Percentiles rank a stretch among this genome's conserved stretches.
Conservation (phyloP, 2,113 vertebrate genomes). For the Calonectris borealis region DNA sequence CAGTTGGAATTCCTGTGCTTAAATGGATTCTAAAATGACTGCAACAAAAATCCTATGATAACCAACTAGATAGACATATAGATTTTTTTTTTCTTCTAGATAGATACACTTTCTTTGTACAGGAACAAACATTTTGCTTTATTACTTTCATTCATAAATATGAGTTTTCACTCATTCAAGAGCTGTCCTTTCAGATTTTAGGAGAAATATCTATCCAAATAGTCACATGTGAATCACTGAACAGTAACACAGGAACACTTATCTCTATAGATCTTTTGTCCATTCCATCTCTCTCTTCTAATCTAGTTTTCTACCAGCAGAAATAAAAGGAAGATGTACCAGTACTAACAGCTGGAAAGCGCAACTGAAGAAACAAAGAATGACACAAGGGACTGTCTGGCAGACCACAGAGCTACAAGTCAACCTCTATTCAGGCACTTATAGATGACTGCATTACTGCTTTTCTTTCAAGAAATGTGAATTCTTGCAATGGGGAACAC, state of each 20-base stretch:
- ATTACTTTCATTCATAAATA: background rate
- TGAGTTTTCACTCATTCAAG: background rate
- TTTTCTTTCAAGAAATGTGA: background rate
- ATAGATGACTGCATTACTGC: background rate
- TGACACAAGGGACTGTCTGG: background rate
- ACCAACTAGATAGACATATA: background rate
- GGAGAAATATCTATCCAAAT: background rate
- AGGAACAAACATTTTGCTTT: background rate
- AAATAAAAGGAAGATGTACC: background rate
- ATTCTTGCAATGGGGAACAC: background rate
- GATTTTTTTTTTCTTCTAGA: background rate
- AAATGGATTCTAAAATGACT: background rate
- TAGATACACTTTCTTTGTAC: background rate
- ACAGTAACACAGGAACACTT: background rate
- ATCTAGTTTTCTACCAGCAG: background rate
- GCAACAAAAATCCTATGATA: background rate
- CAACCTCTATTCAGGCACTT: background rate
- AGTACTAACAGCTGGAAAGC: background rate
- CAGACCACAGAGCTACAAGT: background rate
- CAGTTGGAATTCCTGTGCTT: background rate
- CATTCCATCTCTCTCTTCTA: background rate
- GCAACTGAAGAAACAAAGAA: background rate
- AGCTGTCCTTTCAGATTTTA: background rate
- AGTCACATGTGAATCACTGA: background rate
- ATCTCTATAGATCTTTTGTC: background rate